Evolutionary conservation across 1,140 invertebrate species (phyloP), one percentile per base, ranked within the genome.

Genomic region (Acromyrmex charruanus): DNA sequence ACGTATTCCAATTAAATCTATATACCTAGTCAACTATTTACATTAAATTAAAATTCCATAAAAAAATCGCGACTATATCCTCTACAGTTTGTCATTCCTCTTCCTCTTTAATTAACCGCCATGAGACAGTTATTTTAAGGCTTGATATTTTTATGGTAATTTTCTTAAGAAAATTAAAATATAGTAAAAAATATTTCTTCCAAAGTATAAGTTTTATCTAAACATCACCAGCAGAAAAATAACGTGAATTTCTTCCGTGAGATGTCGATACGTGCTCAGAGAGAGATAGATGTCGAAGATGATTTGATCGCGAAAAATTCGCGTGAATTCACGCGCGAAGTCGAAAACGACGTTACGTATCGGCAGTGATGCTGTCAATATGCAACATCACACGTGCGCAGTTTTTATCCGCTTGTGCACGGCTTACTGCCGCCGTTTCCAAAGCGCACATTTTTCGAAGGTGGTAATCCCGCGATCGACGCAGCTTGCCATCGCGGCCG

Each of bases 381-480:
- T 12, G 79, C 39, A 80, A 55, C 65, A 71, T 71, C 39, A 58
- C 58, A 55, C 63, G 77, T 49, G 61, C 28, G 25, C 55, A 35
- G 69, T 75, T 44, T 44, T 44, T 75, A 84, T 84, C 80, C 80
- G 80, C 69, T 84, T 75, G 69, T 35, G 69, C 80, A 39, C 80
- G 80, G 80, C 80, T 84, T 84, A 82, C 25, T 75, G 44, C 71
- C 80, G 66, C 51, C 53, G 53, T 74, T 84, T 44, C 16, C 44
- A 80, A 58, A 80, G 63, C 77, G 44, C 39, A 69, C 25, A 44
- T 66, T 84, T 75, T 84, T 71, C 35, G 55, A 59, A 75, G 39
- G 49, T 75, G 69, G 65, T 84, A 81, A 81, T 68, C 80, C 68
- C 55, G 51, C 80, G 68, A 82, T 82, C 80, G 80, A 25, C 80